Base-by-base conservation (phyloP, 2,888 invertebrate species). In the Psylliodes chrysocephalus region DNA sequence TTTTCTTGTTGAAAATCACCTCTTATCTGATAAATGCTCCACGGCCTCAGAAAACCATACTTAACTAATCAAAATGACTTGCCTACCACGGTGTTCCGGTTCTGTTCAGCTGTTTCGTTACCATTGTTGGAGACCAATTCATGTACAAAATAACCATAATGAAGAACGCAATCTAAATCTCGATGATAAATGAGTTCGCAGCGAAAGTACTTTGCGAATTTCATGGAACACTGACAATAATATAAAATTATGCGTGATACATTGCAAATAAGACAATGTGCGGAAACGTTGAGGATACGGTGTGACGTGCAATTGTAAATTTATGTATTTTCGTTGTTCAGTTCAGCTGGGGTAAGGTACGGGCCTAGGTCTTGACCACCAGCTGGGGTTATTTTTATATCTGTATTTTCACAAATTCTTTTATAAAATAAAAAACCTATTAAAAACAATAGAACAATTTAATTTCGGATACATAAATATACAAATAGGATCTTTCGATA, bases 221-320 rank as follows among this genome's bases (percentile, higher is more conserved):
- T 60, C 56, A 64, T 28, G 53, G 46, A 56, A 64, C 46, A 46
- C 46, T 52, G 60, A 46, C 28, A 52, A 56, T 56, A 46, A 56
- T 56, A 52, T 60, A 28, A 60, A 64, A 64, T 60, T 56, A 55
- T 64, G 33, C 49, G 42, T 55, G 51, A 44, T 51, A 60, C 59
- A 56, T 55, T 44, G 51, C 30, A 54, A 42, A 55, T 55, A 28
- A 64, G 56, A 64, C 60, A 64, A 64, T 64, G 64, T 28, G 35
- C 38, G 56, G 56, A 56, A 53, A 38, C 51, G 19, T 30, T 40
- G 47, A 49, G 47, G 47, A 42, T 53, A 18, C 28, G 33, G 14
- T 18, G 59, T 42, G 51, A 51, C 51, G 60, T 60, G 22, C 28
- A 40, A 22, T 55, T 46, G 28, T 25, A 17, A 51, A 55, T 42